Conservation (phyloP, 2,888 invertebrate species). For the Spisula solida region DNA sequence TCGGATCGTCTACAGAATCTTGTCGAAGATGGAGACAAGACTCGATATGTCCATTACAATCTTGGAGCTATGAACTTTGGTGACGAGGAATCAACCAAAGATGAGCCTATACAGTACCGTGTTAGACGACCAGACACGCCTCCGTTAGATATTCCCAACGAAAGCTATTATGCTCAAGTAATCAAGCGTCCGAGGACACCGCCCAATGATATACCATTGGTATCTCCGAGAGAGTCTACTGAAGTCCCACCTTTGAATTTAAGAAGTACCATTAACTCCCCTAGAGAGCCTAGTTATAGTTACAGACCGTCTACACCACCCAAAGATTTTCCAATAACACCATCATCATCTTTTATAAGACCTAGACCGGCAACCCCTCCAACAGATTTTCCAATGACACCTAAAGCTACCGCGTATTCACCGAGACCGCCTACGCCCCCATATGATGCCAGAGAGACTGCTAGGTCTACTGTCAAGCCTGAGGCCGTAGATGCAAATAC, state of each 20-base stretch:
- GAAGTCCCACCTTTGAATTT: slow-evolving; percentile 68
- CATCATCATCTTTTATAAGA: slow-evolving; percentile 55
- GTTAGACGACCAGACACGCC: slow-evolving; percentile 58
- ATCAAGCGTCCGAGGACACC: slow-evolving; percentile 58
- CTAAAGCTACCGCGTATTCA: slow-evolving; percentile 31
- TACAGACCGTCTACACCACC: slow-evolving; percentile 61
- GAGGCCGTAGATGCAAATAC: slow-evolving; percentile 52
- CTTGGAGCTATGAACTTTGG: slow-evolving; percentile 62
- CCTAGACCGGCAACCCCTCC: slow-evolving; percentile 61
- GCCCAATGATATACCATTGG: slow-evolving; percentile 66
- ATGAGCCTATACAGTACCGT: slow-evolving; percentile 53
- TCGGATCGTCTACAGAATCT: slow-evolving; percentile 65
- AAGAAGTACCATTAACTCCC: slow-evolving; percentile 54
- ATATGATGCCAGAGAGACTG: slow-evolving; percentile 49
- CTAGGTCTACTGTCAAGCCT: slow-evolving; percentile 14
- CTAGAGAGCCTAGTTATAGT: slow-evolving; percentile 45
- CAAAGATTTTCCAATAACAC: slow-evolving; percentile 64
- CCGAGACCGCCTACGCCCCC: slow-evolving; percentile 59
- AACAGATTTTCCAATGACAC: slow-evolving; percentile 64
- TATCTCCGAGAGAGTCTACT: slow-evolving; percentile 64
- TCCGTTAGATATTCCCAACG: slow-evolving; percentile 55
- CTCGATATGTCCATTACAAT: slow-evolving; percentile 63
- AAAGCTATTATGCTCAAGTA: slow-evolving; percentile 55
- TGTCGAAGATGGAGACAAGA: slow-evolving; percentile 70
- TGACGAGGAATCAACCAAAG: slow-evolving; percentile 49